Evolutionary conservation across 2,888 invertebrate genomes (phyloP).

Genomic region (Cotesia congregata): DNA sequence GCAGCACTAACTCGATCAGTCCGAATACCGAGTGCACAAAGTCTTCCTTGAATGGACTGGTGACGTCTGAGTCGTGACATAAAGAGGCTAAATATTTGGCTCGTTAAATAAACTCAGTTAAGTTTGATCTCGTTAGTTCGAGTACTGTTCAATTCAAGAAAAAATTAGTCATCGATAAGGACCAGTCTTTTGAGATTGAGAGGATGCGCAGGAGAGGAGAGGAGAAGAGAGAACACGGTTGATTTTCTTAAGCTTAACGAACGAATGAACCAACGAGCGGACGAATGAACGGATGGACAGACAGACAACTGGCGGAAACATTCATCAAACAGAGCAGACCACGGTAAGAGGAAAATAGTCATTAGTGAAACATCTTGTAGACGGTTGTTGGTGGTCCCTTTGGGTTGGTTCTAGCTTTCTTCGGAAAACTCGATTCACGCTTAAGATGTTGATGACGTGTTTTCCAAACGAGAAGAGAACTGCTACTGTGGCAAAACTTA

Average conservation of each 20-base stretch:
- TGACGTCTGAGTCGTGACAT: neutral
- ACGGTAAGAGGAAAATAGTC: conserved; percentile 44
- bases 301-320: conserved; percentile 2
- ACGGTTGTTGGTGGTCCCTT: conserved; percentile 21
- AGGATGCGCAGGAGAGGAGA: too few relatives aligned
- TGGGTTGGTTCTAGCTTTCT: conserved; percentile 39
- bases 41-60: neutral
- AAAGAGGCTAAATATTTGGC: neutral
- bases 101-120: neutral
- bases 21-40: neutral
- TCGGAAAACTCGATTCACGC: conserved; percentile 48
- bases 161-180: conserved; percentile 9
- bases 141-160: conserved; percentile 3
- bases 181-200: neutral
- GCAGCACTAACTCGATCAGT: conserved; percentile 6
- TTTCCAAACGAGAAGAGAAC: conserved; percentile 45
- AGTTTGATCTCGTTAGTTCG: conserved; percentile 13
- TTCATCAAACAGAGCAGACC: conserved; percentile 45
- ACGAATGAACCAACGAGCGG: conserved; percentile 14
- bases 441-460: conserved; percentile 52
- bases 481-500: conserved; percentile 43
- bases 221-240: neutral
- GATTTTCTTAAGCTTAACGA: conserved; percentile 24
- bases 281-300: conserved; percentile 24
- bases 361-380: conserved; percentile 42